phyloP scores from a whole-genome alignment of 2,888 invertebrate species.

The Drosophila flavopinicola region DNA sequence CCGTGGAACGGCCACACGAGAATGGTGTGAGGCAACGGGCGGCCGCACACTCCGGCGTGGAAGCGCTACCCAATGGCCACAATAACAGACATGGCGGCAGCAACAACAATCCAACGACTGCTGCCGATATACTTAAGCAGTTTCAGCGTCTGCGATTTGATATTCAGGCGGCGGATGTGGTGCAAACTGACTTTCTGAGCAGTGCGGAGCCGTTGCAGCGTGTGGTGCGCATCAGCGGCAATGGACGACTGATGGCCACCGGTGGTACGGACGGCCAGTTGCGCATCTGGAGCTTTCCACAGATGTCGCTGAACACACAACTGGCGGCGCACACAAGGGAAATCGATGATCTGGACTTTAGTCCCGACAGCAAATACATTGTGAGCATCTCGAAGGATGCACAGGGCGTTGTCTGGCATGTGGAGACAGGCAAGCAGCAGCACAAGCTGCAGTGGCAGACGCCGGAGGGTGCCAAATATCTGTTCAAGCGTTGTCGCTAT shows the following conservation, averaged over 20 bases:
- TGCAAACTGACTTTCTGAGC: conserved; percentile 92
- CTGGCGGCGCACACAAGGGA: conserved; percentile 94
- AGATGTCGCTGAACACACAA: conserved; percentile 89
- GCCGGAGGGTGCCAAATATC: conserved; percentile 91
- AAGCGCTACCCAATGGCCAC: conserved; percentile 81
- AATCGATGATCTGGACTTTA: conserved; percentile 97
- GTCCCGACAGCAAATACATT: conserved; percentile 90
- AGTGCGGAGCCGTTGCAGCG: conserved; percentile 92
- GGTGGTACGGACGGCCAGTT: conserved; percentile 96
- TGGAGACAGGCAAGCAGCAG: conserved; percentile 87
- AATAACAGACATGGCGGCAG: conserved; percentile 11
- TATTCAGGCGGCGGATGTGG: conserved; percentile 91
- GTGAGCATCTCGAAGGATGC: conserved; percentile 96
- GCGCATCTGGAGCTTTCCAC: conserved; percentile 95
- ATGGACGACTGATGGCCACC: conserved; percentile 93
- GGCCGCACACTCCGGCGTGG: conserved; percentile 73
- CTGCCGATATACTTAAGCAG: conserved; percentile 71
- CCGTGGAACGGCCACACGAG: conserved; percentile 75
- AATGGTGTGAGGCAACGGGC: conserved; percentile 81
- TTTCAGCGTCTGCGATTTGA: conserved; percentile 89
- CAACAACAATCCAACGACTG: conserved; percentile 20
- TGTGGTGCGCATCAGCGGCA: conserved; percentile 91
- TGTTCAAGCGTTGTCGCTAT: conserved; percentile 93
- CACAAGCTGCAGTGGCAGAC: conserved; percentile 90
- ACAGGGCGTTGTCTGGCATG: conserved; percentile 91